These are phyloP conservation scores for Prietella phreatophila DNA, from an alignment of 2,113 vertebrate species.

Conservation along the genomic window DNA sequence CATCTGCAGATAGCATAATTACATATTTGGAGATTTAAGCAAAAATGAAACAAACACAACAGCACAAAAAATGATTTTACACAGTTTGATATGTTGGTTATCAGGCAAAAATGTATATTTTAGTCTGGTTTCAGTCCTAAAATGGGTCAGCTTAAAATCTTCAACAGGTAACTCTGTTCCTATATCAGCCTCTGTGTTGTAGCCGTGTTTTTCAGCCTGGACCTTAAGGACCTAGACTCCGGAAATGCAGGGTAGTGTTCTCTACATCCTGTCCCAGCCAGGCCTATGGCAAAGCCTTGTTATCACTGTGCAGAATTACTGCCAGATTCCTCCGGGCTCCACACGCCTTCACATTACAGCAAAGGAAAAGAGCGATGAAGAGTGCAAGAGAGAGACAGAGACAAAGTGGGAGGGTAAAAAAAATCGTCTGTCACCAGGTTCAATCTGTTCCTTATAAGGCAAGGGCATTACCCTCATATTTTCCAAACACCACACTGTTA, in stretches of 20 bases:
- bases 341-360: constrained; percentile 28
- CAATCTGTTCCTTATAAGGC: constrained; percentile 69
- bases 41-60: not conserved
- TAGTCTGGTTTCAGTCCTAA: not conserved
- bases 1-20: constrained; percentile 30
- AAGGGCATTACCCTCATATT: constrained; percentile 68
- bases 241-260: constrained; percentile 73
- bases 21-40: constrained; percentile 25
- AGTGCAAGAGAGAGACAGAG: not conserved
- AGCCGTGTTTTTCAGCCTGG: constrained; percentile 32
- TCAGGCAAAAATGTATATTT: not conserved
- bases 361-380: constrained; percentile 12
- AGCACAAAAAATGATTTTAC: not conserved
- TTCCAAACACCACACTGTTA: constrained; percentile 67
- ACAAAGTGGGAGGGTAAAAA: not conserved
- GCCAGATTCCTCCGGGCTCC: constrained; percentile 39
- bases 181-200: not conserved
- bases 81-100: not conserved
- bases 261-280: constrained; percentile 68
- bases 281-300: constrained; percentile 63
- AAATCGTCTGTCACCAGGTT: constrained; percentile 66
- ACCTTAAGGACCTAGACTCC: constrained; percentile 62
- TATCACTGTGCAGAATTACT: constrained; percentile 46
- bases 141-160: not conserved
- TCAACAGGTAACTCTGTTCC: constrained; percentile 8